Evolutionary conservation across 2,113 vertebrate genomes (phyloP).

Genomic region (Protobothrops mucrosquamatus): DNA sequence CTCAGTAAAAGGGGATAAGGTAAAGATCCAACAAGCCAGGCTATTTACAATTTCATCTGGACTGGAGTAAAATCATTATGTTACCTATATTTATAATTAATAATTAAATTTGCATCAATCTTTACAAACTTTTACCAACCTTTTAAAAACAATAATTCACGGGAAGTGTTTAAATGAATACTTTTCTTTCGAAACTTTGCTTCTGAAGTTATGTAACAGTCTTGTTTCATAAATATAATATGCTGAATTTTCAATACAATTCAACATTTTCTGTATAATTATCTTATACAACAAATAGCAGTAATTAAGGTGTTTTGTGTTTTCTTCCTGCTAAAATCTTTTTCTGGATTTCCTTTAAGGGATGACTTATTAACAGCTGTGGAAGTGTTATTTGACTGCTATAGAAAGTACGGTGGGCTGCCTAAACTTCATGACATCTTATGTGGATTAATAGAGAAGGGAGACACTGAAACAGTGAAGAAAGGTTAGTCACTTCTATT

Average conservation of each 20-base stretch:
- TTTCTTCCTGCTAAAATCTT: constrained; percentile 42
- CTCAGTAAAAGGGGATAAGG: constrained; percentile 59
- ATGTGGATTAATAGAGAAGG: constrained; percentile 83
- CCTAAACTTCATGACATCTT: constrained; percentile 83
- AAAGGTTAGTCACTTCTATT: constrained; percentile 77
- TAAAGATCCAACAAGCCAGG: constrained; percentile 55
- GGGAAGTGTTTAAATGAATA: background rate
- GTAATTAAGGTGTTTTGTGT: background rate
- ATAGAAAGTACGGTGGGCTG: constrained; percentile 75
- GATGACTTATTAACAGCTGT: constrained; percentile 77
- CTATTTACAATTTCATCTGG: constrained; percentile 55
- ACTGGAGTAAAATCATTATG: constrained; percentile 51
- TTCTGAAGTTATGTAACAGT: background rate
- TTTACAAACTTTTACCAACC: constrained; percentile 30
- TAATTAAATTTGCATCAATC: constrained; percentile 39
- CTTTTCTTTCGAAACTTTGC: background rate
- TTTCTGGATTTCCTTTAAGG: constrained; percentile 66
- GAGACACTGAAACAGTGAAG: constrained; percentile 83
- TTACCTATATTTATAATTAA: constrained; percentile 37
- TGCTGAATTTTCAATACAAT: background rate
- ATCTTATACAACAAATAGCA: background rate
- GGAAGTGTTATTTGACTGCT: constrained; percentile 73
- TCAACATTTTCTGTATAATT: background rate
- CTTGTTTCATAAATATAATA: background rate
- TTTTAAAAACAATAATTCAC: background rate